Conservation (phyloP, 2,113 vertebrate species). For the Rhagologus leucostigma region DNA sequence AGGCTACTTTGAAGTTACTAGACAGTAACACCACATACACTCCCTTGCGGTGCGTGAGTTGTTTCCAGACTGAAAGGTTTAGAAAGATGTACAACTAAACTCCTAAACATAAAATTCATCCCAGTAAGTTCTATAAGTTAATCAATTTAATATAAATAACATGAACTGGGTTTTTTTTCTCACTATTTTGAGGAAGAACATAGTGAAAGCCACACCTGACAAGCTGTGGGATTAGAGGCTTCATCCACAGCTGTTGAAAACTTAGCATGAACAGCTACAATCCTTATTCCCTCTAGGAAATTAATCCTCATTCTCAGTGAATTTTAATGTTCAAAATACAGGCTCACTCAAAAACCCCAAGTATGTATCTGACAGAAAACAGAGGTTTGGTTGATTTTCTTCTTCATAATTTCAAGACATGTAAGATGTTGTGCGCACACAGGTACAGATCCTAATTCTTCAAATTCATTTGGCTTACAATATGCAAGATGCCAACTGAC, state of each 20-base stretch:
- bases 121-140: neutral
- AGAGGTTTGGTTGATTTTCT: neutral
- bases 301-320: neutral
- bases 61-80: neutral
- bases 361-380: neutral
- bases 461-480: neutral
- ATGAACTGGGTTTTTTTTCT: rapidly evolving
- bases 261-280: neutral
- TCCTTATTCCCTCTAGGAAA: neutral
- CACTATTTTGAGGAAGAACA: neutral
- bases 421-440: neutral
- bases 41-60: neutral
- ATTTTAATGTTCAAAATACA: neutral
- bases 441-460: neutral
- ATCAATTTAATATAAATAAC: neutral
- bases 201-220: neutral
- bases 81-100: neutral
- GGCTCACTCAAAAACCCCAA: neutral
- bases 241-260: neutral
- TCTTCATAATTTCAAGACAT: neutral
- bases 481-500: neutral
- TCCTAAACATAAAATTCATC: neutral
- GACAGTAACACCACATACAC: neutral
- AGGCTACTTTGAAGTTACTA: neutral
- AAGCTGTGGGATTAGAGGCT: neutral